Evolutionary conservation across 2,797 vertebrate species (phyloP).

Genomic region (Glossophaga mutica): DNA sequence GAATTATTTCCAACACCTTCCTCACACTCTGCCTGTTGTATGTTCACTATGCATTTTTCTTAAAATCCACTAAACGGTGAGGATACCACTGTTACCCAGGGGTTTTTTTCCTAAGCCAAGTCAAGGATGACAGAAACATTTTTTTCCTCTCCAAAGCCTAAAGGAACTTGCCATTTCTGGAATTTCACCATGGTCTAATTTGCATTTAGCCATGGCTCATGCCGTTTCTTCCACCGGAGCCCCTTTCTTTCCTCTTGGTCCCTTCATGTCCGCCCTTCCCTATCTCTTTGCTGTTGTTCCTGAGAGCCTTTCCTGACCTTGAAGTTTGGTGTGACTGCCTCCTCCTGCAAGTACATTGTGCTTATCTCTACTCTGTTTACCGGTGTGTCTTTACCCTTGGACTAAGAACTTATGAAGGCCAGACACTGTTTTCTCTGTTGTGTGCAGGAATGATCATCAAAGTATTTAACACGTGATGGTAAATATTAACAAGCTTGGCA

Average conservation of each 20-base stretch:
- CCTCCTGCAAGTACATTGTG: not conserved
- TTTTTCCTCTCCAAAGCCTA: not conserved
- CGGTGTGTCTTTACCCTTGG: not conserved
- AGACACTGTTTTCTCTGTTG: not conserved
- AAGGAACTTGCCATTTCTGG: not conserved
- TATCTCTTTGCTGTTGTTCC: not conserved
- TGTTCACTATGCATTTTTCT: slow-evolving; percentile 10
- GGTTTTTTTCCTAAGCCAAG: not conserved
- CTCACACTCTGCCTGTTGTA: not conserved
- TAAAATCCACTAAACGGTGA: not conserved
- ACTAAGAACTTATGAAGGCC: not conserved
- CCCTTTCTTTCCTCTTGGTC: not conserved
- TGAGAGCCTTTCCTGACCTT: not conserved
- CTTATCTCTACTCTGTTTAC: not conserved
- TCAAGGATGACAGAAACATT: not conserved
- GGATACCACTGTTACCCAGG: not conserved
- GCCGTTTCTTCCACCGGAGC: not conserved
- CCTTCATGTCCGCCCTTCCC: not conserved
- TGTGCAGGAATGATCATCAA: not conserved
- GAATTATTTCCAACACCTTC: slow-evolving; percentile 34
- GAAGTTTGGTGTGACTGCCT: not conserved
- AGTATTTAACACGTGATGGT: not conserved
- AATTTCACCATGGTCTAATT: not conserved
- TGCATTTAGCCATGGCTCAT: not conserved
- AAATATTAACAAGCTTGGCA: not conserved